These are phyloP conservation scores for Ischnus inquisitorius DNA, from an alignment of 2,888 invertebrate species.

Conservation along the genomic window DNA sequence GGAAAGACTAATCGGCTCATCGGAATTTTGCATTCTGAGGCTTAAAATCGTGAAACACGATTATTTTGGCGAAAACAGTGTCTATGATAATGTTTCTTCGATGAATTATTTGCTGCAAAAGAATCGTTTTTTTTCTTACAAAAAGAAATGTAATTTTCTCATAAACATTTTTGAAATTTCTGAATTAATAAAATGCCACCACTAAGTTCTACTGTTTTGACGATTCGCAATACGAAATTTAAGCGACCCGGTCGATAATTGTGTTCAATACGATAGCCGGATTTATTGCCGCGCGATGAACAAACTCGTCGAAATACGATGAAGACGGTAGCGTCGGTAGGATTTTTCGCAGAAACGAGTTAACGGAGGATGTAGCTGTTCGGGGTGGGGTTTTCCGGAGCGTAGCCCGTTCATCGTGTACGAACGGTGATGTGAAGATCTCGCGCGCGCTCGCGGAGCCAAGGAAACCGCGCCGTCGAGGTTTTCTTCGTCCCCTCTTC, in stretches of 20 bases:
- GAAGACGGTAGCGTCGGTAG: no score
- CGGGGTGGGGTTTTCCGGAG: slow-evolving; percentile 40
- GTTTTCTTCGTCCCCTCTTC: neutral
- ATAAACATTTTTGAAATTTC: neutral
- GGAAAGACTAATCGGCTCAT: no score
- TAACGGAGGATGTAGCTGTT: slow-evolving; percentile 79
- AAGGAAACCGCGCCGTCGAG: slow-evolving; percentile 24
- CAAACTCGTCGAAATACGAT: neutral
- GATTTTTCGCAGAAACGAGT: slow-evolving; percentile 70
- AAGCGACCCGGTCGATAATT: neutral
- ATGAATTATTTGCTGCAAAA: neutral
- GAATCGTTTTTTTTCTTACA: neutral
- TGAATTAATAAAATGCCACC: neutral
- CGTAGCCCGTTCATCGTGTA: slow-evolving; percentile 65
- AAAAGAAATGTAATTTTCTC: neutral
- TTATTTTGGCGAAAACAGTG: no score
- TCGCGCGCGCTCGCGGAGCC: slow-evolving; percentile 76
- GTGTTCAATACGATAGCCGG: neutral
- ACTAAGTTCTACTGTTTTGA: neutral
- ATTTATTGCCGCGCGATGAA: neutral
- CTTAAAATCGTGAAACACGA: no score
- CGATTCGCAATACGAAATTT: neutral
- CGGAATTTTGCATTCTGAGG: no score
- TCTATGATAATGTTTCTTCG: no score
- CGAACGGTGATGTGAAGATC: slow-evolving; percentile 52